Conservation (phyloP, 2,888 invertebrate genomes). For the Lobophora halterata region DNA sequence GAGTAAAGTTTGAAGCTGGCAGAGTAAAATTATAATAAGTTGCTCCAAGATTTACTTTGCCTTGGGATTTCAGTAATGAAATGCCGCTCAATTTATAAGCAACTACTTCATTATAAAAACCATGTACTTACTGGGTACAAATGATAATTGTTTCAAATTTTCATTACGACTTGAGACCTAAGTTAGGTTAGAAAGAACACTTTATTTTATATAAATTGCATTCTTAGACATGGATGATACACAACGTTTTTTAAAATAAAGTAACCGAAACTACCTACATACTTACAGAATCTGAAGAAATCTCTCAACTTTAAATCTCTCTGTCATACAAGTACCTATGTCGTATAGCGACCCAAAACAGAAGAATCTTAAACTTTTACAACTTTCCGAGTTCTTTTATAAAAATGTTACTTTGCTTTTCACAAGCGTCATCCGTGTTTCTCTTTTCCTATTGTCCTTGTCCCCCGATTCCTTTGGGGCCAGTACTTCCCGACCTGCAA, state of each 20-base stretch:
- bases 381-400: constrained; percentile 21
- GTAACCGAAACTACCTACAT: neutral
- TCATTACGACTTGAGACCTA: too few species aligned
- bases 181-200: too few species aligned
- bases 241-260: too few species aligned
- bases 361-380: constrained; percentile 17
- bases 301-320: constrained; percentile 6
- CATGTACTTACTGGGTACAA: too few species aligned
- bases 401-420: constrained; percentile 27
- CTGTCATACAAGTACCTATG: constrained; percentile 6
- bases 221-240: too few species aligned
- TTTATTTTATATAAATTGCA: too few species aligned
- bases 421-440: constrained; percentile 23
- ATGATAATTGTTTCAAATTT: too few species aligned
- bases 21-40: constrained; percentile 25
- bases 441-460: constrained; percentile 26
- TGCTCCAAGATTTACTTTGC: constrained; percentile 18
- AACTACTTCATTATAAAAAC: neutral
- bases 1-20: constrained; percentile 22
- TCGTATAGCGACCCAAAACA: constrained; percentile 6
- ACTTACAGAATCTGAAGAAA: constrained; percentile 14
- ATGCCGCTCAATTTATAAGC: constrained; percentile 10
- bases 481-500: constrained; percentile 20
- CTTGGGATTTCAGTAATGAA: constrained; percentile 17
- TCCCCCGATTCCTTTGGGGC: constrained; percentile 13